A percentile compares a stretch with the other conserved stretches of the same genome.
These are phyloP conservation scores for Acanthosepion lycidas DNA, from an alignment of 2,888 invertebrate species.

Conservation along the genomic window DNA sequence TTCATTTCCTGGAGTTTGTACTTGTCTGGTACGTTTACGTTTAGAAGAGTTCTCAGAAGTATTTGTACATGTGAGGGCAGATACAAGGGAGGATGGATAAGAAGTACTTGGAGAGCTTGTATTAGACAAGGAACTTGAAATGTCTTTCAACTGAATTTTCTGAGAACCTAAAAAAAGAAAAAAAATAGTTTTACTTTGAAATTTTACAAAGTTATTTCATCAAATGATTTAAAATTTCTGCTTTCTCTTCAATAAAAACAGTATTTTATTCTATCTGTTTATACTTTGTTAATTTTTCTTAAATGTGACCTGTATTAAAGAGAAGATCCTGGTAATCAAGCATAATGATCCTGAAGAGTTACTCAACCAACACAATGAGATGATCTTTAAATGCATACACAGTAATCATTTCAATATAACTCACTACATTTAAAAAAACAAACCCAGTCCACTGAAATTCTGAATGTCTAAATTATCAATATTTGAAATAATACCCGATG, in stretches of 20 bases:
- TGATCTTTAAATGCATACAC: too few species aligned
- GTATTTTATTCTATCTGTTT: background rate
- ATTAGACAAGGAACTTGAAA: constrained; percentile 45
- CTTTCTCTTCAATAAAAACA: background rate
- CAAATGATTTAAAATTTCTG: background rate
- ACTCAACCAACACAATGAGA: too few species aligned
- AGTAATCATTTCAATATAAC: too few species aligned
- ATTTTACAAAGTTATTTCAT: background rate
- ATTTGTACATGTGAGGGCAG: constrained; percentile 47
- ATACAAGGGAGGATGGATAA: background rate
- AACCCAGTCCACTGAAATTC: too few species aligned
- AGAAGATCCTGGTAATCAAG: too few species aligned
- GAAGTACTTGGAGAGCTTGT: background rate
- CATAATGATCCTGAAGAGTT: too few species aligned
- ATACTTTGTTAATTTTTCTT: background rate
- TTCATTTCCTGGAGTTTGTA: constrained; percentile 59
- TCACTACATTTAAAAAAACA: too few species aligned
- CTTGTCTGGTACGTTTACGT: constrained; percentile 63
- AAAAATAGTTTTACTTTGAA: background rate
- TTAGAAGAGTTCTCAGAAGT: constrained; percentile 65
- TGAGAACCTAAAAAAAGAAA: background rate
- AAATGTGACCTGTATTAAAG: too few species aligned
- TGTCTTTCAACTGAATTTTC: constrained; percentile 44
- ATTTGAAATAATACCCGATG: too few species aligned
- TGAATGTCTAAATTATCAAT: too few species aligned